Evolutionary conservation across 92 coral and sea anemone genomes (phyloP).

Genomic region (Epizoanthus stellaris): DNA sequence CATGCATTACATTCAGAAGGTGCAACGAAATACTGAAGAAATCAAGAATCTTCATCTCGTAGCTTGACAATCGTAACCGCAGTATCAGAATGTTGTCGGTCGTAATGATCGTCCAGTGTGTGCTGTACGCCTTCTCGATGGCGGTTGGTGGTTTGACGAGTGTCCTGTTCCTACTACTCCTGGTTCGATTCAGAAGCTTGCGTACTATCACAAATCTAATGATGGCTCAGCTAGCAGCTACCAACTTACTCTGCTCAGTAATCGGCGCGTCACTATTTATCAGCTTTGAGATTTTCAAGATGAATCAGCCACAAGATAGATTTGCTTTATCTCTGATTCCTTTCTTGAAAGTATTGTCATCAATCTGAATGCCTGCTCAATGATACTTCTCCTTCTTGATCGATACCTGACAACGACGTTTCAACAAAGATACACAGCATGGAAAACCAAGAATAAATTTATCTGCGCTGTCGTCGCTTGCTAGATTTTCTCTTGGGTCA

Average conservation of each 20-base stretch:
- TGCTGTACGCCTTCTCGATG: neutral
- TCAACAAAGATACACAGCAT: conserved; percentile 13
- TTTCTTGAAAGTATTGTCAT: neutral
- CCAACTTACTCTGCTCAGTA: conserved; percentile 9
- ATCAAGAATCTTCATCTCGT: too few species aligned
- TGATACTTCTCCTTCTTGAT: conserved; percentile 6
- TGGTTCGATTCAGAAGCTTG: conserved; percentile 18
- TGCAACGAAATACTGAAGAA: too few species aligned
- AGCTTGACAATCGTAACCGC: too few species aligned
- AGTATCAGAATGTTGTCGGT: neutral
- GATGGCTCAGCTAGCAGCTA: conserved; percentile 22
- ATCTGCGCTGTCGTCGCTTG: neutral
- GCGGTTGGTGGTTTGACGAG: neutral
- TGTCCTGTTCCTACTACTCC: neutral
- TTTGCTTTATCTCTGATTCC: neutral
- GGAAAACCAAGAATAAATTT: conserved; percentile 23
- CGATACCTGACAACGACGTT: conserved; percentile 24
- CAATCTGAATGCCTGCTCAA: neutral
- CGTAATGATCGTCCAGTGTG: neutral
- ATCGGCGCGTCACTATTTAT: neutral
- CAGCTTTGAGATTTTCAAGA: neutral
- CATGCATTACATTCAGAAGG: too few species aligned
- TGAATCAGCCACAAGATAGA: neutral
- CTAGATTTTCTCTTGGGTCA: conserved; percentile 6
- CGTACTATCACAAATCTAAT: conserved; percentile 23